phyloP scores from a whole-genome alignment of 2,113 vertebrate species.

The Australoheros scitulus region DNA sequence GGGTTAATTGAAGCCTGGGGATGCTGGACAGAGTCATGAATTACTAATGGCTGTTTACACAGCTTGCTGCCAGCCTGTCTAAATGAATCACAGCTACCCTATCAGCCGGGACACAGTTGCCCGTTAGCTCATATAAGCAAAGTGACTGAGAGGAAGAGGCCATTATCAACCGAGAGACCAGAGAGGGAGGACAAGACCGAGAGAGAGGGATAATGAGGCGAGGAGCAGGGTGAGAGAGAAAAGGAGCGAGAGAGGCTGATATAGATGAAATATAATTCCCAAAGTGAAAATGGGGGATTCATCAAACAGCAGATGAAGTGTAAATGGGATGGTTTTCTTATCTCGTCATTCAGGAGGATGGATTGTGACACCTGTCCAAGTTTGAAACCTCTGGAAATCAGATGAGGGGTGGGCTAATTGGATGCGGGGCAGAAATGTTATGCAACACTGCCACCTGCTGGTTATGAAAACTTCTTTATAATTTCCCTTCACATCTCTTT shows the following conservation, averaged over 20 bases:
- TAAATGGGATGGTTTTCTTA: constrained; percentile 30
- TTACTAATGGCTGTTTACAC: constrained; percentile 81
- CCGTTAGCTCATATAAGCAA: constrained; percentile 40
- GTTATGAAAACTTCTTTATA: background rate
- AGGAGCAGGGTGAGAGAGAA: constrained; percentile 2
- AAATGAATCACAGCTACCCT: constrained; percentile 72
- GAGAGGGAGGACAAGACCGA: constrained; percentile 29
- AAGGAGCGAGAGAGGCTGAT: background rate
- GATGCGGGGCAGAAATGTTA: background rate
- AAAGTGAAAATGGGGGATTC: constrained; percentile 19
- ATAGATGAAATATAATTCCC: constrained; percentile 8
- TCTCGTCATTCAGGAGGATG: constrained; percentile 19
- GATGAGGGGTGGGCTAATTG: background rate
- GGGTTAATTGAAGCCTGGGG: constrained; percentile 77
- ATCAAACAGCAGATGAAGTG: constrained; percentile 30
- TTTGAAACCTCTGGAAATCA: background rate
- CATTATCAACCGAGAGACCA: constrained; percentile 36
- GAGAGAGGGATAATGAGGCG: constrained; percentile 36
- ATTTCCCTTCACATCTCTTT: background rate
- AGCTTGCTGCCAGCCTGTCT: constrained; percentile 70
- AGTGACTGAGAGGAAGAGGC: constrained; percentile 36
- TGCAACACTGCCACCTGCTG: constrained; percentile 61
- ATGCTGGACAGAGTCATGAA: constrained; percentile 74
- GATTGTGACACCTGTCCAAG: constrained; percentile 26
- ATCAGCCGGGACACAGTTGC: constrained; percentile 57